phyloP scores from a whole-genome alignment of 2,888 invertebrate species.

The Caradrina kadenii region DNA sequence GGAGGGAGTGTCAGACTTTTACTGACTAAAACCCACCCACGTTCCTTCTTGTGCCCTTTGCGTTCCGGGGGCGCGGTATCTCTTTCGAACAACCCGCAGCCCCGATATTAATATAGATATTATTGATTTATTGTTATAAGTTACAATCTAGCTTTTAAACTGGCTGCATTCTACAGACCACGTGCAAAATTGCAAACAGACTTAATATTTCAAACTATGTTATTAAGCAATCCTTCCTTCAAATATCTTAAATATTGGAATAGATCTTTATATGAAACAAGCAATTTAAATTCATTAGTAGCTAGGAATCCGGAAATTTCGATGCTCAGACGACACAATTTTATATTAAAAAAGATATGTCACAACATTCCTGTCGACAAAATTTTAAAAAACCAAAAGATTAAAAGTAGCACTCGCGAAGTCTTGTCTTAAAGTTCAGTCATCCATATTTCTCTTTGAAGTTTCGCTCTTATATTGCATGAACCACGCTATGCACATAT shows the following conservation, averaged over 20 bases:
- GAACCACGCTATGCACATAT: slow-evolving; percentile 78
- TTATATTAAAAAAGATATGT: not conserved
- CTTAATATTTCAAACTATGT: not conserved
- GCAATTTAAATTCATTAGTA: not conserved
- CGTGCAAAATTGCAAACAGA: not conserved
- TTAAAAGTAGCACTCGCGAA: not conserved
- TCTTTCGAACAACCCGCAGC: too few relatives aligned
- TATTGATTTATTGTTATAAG: too few relatives aligned
- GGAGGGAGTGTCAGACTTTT: too few relatives aligned
- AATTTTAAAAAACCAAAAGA: not conserved
- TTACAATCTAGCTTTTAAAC: too few relatives aligned
- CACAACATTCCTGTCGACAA: slow-evolving; percentile 2
- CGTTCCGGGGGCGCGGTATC: too few relatives aligned
- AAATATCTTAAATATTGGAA: not conserved
- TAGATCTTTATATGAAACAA: not conserved
- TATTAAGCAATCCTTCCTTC: not conserved
- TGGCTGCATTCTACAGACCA: not conserved
- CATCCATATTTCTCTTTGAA: not conserved
- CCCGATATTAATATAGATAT: not conserved
- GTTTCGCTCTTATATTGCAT: slow-evolving; percentile 48
- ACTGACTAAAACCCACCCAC: too few relatives aligned
- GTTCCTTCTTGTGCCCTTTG: too few relatives aligned
- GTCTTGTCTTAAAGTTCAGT: not conserved
- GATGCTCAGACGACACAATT: not conserved
- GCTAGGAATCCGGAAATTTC: slow-evolving; percentile 15